These are phyloP conservation scores for Mormyrops attenuatus DNA, from an alignment of 2,797 vertebrate species.

Conservation along the genomic window DNA sequence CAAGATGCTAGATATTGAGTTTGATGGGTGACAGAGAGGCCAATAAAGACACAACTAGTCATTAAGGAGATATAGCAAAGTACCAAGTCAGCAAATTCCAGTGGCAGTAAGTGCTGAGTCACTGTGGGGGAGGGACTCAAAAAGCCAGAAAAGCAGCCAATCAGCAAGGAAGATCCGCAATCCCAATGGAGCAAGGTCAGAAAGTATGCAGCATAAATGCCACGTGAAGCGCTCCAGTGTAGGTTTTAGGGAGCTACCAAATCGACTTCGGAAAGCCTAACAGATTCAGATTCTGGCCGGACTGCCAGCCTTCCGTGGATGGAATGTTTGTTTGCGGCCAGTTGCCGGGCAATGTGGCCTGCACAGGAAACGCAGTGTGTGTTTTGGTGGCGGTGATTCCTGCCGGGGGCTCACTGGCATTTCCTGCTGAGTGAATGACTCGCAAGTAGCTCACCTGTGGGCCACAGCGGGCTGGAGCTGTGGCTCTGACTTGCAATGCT, in stretches of 20 bases:
- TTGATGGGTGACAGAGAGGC: background rate
- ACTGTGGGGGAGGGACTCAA: background rate
- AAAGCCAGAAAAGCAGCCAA: background rate
- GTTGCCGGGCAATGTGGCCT: conserved; percentile 30
- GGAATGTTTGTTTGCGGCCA: conserved; percentile 30
- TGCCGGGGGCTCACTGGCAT: conserved; percentile 48
- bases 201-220: background rate
- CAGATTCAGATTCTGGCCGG: background rate
- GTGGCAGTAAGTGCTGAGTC: background rate
- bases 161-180: background rate
- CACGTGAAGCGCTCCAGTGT: background rate
- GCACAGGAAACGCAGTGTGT: conserved; percentile 32
- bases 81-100: background rate
- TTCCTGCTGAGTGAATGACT: conserved; percentile 42
- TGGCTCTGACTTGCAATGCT: conserved; percentile 18
- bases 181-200: background rate
- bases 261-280: background rate
- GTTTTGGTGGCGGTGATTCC: conserved; percentile 39
- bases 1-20: background rate
- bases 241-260: background rate
- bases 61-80: background rate
- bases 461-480: conserved; percentile 33
- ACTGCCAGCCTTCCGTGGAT: background rate
- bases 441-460: conserved; percentile 38
- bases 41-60: background rate